Evolutionary conservation across 2,888 invertebrate species (phyloP).

Genomic region (Dolichomitus sp.): DNA sequence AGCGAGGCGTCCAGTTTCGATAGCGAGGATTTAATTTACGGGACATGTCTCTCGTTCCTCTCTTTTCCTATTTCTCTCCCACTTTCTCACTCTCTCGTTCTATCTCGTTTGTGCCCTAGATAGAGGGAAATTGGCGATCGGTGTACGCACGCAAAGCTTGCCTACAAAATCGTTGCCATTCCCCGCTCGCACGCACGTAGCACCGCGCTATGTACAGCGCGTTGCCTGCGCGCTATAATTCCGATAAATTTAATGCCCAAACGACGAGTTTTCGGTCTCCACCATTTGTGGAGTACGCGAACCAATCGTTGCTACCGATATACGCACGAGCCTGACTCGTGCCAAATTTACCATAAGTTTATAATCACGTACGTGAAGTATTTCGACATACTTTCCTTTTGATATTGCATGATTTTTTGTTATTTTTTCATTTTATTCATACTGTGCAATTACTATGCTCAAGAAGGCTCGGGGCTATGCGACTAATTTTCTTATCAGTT

Average conservation of each 20-base stretch:
- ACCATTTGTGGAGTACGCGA: conserved; percentile 14
- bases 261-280: conserved; percentile 26
- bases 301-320: conserved; percentile 4
- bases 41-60: conserved; percentile 56
- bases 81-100: conserved; percentile 19
- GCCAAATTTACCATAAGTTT: conserved; percentile 9
- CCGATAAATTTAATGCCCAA: conserved; percentile 64
- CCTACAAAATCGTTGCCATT: conserved; percentile 66
- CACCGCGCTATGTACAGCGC: conserved; percentile 8
- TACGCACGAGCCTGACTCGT: not conserved
- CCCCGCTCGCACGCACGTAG: conserved; percentile 19
- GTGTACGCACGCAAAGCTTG: conserved; percentile 34
- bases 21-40: conserved; percentile 68
- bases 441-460: no score
- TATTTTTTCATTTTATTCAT: not conserved
- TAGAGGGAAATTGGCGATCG: conserved; percentile 60
- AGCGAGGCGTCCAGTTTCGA: conserved; percentile 64
- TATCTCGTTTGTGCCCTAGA: conserved; percentile 8
- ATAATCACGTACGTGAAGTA: conserved; percentile 5
- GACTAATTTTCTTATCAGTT: no score
- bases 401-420: not conserved
- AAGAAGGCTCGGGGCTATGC: no score
- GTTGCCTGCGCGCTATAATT: conserved; percentile 46
- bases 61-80: conserved; percentile 14
- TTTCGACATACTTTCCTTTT: not conserved